These are phyloP conservation scores for Caprella mutica DNA, from an alignment of 2,888 invertebrate genomes.

Conservation along the genomic window DNA sequence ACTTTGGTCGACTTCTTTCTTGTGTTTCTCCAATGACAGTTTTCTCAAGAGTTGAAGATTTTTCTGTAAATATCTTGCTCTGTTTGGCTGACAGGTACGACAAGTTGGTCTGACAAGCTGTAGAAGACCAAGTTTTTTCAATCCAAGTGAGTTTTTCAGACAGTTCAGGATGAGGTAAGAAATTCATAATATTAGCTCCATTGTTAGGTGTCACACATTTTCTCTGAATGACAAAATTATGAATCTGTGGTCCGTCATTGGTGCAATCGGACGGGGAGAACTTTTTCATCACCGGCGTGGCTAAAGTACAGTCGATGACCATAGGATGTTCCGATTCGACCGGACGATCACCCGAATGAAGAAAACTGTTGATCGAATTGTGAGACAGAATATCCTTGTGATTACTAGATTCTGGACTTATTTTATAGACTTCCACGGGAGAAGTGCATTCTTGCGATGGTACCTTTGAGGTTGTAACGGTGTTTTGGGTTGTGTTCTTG, in stretches of 20 bases:
- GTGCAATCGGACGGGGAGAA: not conserved
- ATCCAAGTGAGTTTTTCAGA: constrained; percentile 4
- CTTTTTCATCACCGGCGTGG: constrained; percentile 3
- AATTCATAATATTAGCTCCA: no score
- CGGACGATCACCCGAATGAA: not conserved
- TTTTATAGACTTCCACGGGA: no score
- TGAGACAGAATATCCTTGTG: not conserved
- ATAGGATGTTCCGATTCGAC: not conserved
- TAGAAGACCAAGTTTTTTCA: constrained; percentile 6
- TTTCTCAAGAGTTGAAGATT: no score
- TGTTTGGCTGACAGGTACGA: no score
- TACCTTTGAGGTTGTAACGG: no score
- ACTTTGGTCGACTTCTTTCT: no score
- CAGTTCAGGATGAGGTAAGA: no score
- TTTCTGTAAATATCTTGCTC: no score
- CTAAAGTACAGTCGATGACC: constrained; percentile 3
- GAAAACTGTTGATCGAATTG: constrained; percentile 6
- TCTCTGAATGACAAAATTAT: not conserved
- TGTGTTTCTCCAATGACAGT: no score
- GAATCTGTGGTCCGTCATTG: not conserved
- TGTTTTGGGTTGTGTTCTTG: no score
- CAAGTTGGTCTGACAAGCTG: constrained; percentile 5
- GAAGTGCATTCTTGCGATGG: no score
- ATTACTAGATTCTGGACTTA: no score
- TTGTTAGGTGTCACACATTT: not conserved